Percentiles rank a stretch among this genome's conserved stretches.
phyloP scores from a whole-genome alignment of 2,113 vertebrate species.

The Aptenodytes patagonicus region DNA sequence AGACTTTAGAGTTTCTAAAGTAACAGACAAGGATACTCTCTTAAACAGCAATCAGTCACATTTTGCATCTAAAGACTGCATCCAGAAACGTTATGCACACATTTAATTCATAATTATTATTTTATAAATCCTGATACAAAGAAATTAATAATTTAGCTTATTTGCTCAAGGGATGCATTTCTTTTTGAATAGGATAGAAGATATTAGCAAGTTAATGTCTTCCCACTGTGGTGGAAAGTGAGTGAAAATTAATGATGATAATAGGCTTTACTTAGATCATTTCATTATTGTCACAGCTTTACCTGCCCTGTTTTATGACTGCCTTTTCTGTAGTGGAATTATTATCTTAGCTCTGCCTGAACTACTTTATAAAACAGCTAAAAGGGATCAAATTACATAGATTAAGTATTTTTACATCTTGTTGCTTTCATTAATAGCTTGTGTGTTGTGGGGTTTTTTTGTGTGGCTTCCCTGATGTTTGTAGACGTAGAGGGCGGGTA shows the following conservation, averaged over 20 bases:
- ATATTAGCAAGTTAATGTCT: slow-evolving; percentile 56
- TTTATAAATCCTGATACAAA: slow-evolving; percentile 19
- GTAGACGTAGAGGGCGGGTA: accelerated
- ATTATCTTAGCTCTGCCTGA: background rate
- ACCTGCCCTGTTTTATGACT: slow-evolving; percentile 23
- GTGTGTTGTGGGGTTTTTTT: accelerated
- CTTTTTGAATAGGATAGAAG: slow-evolving; percentile 5
- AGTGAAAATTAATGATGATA: slow-evolving; percentile 64
- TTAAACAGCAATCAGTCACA: background rate
- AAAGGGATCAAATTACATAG: slow-evolving; percentile 7
- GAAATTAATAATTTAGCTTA: slow-evolving; percentile 17
- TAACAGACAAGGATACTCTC: background rate
- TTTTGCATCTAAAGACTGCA: background rate
- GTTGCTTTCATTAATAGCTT: background rate
- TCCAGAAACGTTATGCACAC: background rate
- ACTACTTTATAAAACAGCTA: slow-evolving; percentile 4
- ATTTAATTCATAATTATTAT: slow-evolving; percentile 11
- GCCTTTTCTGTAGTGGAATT: slow-evolving; percentile 4
- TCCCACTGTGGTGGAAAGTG: slow-evolving; percentile 42
- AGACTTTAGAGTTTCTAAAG: background rate
- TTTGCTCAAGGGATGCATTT: slow-evolving; percentile 46
- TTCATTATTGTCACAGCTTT: slow-evolving; percentile 44
- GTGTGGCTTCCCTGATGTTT: background rate
- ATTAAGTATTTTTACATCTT: background rate
- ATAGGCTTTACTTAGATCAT: slow-evolving; percentile 47